These are phyloP conservation scores for Exaiptasia diaphana DNA, from an alignment of 64 coral and sea anemone genomes.

Conservation along the genomic window DNA sequence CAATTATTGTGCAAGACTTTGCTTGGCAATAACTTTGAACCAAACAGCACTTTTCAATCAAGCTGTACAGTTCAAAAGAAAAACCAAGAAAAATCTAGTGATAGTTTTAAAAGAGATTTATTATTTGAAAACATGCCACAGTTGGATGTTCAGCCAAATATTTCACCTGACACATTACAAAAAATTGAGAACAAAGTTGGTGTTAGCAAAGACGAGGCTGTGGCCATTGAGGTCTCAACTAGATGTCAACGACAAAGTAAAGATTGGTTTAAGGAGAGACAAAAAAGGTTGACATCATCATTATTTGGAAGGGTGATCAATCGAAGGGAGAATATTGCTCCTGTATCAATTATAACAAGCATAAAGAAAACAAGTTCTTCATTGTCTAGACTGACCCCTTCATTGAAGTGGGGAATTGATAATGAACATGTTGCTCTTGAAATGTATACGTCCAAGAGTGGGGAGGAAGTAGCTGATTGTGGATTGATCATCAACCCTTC, in stretches of 20 bases:
- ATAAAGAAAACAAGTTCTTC: conserved; percentile 14
- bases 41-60: conserved; percentile 26
- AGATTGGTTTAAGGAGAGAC: conserved; percentile 31
- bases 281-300: conserved; percentile 42
- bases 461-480: not conserved
- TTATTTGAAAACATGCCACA: conserved; percentile 41
- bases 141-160: conserved; percentile 18
- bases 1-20: conserved; percentile 12
- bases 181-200: conserved; percentile 21
- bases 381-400: conserved; percentile 13
- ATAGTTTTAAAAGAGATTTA: conserved; percentile 24
- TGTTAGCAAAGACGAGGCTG: conserved; percentile 19
- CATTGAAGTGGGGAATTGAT: conserved; percentile 45
- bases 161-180: conserved; percentile 37
- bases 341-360: conserved; percentile 13
- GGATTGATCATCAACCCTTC: conserved; percentile 18
- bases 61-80: not conserved
- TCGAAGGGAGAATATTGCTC: conserved; percentile 10
- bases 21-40: conserved; percentile 34
- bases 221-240: conserved; percentile 30
- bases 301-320: conserved; percentile 33
- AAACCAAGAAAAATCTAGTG: conserved; percentile 17
- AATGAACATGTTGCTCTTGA: conserved; percentile 37
- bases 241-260: conserved; percentile 29
- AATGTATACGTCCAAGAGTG: not conserved